Evolutionary conservation across 1,140 invertebrate species (phyloP).

Genomic region (Cyclina sinensis): DNA sequence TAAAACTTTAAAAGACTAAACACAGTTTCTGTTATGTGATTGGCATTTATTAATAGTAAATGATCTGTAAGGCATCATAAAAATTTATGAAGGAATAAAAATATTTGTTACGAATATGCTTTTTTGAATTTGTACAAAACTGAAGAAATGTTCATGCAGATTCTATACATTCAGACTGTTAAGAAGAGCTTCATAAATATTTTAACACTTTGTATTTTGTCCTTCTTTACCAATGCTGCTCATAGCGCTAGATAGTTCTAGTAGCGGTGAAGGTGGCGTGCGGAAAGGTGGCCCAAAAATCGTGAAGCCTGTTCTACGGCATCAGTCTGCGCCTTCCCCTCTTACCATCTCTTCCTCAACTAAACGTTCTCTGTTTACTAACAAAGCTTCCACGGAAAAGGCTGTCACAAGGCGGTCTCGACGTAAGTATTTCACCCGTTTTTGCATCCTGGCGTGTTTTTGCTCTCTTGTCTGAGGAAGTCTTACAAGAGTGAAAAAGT

Average conservation of each 20-base stretch:
- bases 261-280: constrained; percentile 36
- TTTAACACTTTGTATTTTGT: constrained; percentile 21
- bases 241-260: constrained; percentile 60
- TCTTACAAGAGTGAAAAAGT: too few species aligned
- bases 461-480: background rate
- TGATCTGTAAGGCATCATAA: too few species aligned
- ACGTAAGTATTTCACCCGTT: constrained; percentile 50
- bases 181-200: background rate
- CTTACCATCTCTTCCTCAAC: constrained; percentile 30
- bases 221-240: constrained; percentile 28
- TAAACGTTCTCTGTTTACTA: constrained; percentile 68
- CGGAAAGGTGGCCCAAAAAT: constrained; percentile 30
- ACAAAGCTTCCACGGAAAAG: constrained; percentile 57
- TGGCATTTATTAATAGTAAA: too few species aligned
- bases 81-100: too few species aligned
- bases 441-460: background rate
- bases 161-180: background rate
- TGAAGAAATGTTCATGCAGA: too few species aligned
- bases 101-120: too few species aligned
- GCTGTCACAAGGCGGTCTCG: constrained; percentile 37
- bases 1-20: too few species aligned
- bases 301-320: constrained; percentile 51
- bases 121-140: too few species aligned
- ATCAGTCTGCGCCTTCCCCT: constrained; percentile 50
- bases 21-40: too few species aligned